phyloP scores from a whole-genome alignment of 2,113 vertebrate genomes.

The Daubentonia madagascariensis region DNA sequence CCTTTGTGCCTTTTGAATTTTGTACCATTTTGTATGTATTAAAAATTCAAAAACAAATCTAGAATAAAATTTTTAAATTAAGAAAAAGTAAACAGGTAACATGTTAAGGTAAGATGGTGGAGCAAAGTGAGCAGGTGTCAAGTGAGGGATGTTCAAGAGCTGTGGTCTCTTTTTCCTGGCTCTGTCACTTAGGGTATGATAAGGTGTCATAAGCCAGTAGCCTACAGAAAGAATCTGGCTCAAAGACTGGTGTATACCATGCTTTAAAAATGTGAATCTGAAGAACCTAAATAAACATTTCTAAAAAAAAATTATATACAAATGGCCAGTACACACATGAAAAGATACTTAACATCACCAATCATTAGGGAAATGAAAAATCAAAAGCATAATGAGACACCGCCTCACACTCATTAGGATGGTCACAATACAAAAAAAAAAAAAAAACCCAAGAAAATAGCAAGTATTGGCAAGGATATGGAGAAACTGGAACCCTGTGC shows the following conservation, averaged over 20 bases:
- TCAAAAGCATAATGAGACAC: not conserved
- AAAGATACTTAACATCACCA: not conserved
- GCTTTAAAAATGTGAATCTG: not conserved
- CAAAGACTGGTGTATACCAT: not conserved
- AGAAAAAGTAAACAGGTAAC: not conserved
- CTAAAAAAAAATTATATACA: not conserved
- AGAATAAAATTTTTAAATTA: not conserved
- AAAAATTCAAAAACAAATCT: not conserved
- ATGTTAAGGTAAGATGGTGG: not conserved
- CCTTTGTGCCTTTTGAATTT: not conserved
- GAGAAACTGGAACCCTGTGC: not conserved
- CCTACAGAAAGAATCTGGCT: not conserved
- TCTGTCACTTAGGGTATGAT: not conserved
- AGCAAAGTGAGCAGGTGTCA: not conserved
- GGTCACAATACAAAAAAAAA: too few species aligned
- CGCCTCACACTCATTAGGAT: not conserved
- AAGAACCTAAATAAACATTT: not conserved
- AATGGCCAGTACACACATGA: not conserved
- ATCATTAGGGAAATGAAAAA: not conserved
- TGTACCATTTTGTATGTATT: not conserved
- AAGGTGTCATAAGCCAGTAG: not conserved
- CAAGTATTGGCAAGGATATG: not conserved
- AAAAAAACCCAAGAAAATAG: not conserved
- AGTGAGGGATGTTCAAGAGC: not conserved
- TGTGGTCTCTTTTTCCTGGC: too few species aligned